phyloP scores from a whole-genome alignment of 2,797 vertebrate genomes.

The Myotis planiceps region DNA sequence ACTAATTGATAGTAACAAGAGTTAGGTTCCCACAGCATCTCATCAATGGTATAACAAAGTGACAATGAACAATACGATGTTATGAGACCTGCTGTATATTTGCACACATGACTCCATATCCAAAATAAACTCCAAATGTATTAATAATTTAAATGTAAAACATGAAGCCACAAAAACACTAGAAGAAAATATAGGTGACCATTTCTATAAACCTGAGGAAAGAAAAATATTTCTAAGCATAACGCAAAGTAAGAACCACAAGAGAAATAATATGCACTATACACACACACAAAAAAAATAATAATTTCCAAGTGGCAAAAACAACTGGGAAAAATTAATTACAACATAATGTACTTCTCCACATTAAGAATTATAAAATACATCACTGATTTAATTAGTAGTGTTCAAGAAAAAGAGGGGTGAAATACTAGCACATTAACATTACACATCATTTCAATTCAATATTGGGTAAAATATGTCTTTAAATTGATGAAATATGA shows the following conservation, averaged over 20 bases:
- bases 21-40: background rate
- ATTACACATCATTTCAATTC: background rate
- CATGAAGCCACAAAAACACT: background rate
- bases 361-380: background rate
- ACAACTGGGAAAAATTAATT: background rate
- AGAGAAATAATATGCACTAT: background rate
- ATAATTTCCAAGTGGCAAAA: background rate
- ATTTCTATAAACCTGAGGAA: background rate
- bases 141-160: constrained; percentile 41
- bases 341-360: background rate
- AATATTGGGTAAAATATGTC: background rate
- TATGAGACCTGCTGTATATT: background rate
- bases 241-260: background rate
- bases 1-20: background rate
- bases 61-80: background rate
- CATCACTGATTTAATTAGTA: background rate
- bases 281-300: background rate
- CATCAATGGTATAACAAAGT: background rate
- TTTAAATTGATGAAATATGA: constrained; percentile 6
- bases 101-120: background rate
- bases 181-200: background rate
- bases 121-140: background rate
- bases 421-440: background rate
- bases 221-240: constrained; percentile 10
- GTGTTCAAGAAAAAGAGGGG: background rate